phyloP scores from a whole-genome alignment of 2,888 invertebrate species.

The Lepetodrilus schrolli region DNA sequence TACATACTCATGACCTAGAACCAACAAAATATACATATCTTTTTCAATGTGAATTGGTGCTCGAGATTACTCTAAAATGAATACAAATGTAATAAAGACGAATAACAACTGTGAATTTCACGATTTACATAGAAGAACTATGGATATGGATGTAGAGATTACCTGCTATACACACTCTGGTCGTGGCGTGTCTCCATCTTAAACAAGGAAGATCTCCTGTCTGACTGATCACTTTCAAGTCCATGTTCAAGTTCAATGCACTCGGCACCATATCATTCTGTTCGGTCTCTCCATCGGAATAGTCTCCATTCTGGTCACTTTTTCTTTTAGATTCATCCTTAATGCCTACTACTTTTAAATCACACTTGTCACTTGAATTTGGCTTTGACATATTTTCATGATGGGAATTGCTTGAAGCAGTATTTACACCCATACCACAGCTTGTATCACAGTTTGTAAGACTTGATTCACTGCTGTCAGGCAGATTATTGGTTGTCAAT shows the following conservation, averaged over 20 bases:
- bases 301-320: neutral
- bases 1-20: constrained; percentile 63
- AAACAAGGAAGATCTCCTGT: constrained; percentile 60
- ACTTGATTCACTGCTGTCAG: neutral
- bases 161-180: constrained; percentile 56
- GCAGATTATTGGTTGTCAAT: neutral
- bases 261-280: neutral
- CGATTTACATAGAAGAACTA: too few species aligned
- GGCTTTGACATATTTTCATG: too few species aligned
- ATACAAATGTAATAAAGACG: neutral
- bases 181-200: constrained; percentile 75
- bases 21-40: too few species aligned
- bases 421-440: neutral
- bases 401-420: too few species aligned
- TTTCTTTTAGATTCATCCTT: neutral
- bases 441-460: neutral
- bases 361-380: neutral
- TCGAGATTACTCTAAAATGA: neutral
- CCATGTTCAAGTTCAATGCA: constrained; percentile 6
- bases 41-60: too few species aligned
- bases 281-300: neutral
- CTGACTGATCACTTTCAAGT: constrained; percentile 45
- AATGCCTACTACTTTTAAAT: too few species aligned
- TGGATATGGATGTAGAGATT: neutral
- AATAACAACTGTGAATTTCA: too few species aligned